A percentile compares a stretch with the other conserved stretches of the same genome.
These are phyloP conservation scores for Corydoras maculifer DNA, from an alignment of 2,113 vertebrate genomes.

Conservation along the genomic window DNA sequence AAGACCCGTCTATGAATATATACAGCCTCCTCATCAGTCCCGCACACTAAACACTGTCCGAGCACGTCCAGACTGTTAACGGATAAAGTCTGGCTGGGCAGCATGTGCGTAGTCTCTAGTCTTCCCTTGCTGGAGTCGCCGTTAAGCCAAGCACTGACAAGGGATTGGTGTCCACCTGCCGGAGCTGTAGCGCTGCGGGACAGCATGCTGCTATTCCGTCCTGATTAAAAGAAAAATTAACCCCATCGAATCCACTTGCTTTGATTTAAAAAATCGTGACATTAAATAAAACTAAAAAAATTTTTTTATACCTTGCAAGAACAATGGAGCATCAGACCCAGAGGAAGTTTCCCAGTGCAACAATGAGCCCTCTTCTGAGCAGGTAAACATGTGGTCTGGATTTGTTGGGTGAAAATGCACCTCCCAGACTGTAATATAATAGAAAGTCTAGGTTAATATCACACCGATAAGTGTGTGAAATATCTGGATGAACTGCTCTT, in stretches of 20 bases:
- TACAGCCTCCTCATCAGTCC: slow-evolving; percentile 90
- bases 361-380: slow-evolving; percentile 93
- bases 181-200: slow-evolving; percentile 71
- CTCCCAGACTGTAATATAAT: slow-evolving; percentile 82
- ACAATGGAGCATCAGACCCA: slow-evolving; percentile 75
- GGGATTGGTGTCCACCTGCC: slow-evolving; percentile 69
- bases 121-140: slow-evolving; percentile 83
- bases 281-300: background rate
- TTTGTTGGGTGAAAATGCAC: slow-evolving; percentile 93
- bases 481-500: background rate
- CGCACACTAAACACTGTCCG: slow-evolving; percentile 88
- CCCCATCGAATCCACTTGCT: background rate
- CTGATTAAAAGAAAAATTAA: slow-evolving; percentile 55
- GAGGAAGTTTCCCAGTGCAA: slow-evolving; percentile 90
- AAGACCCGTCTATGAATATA: slow-evolving; percentile 83
- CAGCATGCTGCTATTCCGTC: slow-evolving; percentile 74
- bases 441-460: background rate
- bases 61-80: slow-evolving; percentile 92
- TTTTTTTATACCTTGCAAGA: slow-evolving; percentile 75
- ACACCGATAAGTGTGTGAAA: background rate
- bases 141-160: slow-evolving; percentile 81
- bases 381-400: slow-evolving; percentile 92
- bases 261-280: too few relatives aligned
- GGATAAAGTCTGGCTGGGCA: slow-evolving; percentile 83
- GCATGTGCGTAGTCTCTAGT: slow-evolving; percentile 88